Evolutionary conservation across 2,797 vertebrate genomes (phyloP).

Genomic region (Melanotaenia maccullochi): DNA sequence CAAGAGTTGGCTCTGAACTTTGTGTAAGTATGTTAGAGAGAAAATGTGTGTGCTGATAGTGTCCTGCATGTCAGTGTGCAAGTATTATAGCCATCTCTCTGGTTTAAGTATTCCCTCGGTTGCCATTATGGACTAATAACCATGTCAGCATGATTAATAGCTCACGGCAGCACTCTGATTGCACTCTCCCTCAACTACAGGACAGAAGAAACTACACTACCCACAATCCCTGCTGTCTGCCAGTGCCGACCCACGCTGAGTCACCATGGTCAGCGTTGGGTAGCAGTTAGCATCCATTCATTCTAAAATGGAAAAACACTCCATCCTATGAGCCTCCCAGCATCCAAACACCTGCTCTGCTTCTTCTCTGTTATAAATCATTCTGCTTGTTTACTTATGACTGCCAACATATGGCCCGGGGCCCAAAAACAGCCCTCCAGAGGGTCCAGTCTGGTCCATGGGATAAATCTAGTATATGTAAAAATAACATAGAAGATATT

Average conservation of each 20-base stretch:
- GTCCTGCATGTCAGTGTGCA: constrained; percentile 45
- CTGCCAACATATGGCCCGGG: too few species aligned
- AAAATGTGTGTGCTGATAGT: constrained; percentile 28
- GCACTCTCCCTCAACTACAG: constrained; percentile 56
- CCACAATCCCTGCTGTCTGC: constrained; percentile 46
- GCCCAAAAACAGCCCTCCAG: too few species aligned
- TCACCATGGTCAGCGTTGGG: not conserved
- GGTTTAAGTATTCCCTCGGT: constrained; percentile 71
- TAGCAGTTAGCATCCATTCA: too few species aligned
- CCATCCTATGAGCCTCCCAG: too few species aligned
- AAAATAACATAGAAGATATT: too few species aligned
- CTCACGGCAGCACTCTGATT: constrained; percentile 58
- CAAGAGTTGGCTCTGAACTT: constrained; percentile 19
- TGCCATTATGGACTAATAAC: constrained; percentile 78
- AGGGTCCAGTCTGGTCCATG: too few species aligned
- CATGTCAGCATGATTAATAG: constrained; percentile 77
- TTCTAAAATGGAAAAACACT: too few species aligned
- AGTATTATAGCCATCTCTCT: constrained; percentile 72
- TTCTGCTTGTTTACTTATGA: too few species aligned
- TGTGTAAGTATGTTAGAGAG: constrained; percentile 14
- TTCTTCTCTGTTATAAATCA: too few species aligned
- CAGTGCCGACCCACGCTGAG: not conserved
- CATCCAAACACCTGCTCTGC: too few species aligned
- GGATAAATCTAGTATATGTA: too few species aligned
- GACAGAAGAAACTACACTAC: constrained; percentile 59